Evolutionary conservation across 2,113 vertebrate genomes (phyloP).

Genomic region (Gadus macrocephalus): DNA sequence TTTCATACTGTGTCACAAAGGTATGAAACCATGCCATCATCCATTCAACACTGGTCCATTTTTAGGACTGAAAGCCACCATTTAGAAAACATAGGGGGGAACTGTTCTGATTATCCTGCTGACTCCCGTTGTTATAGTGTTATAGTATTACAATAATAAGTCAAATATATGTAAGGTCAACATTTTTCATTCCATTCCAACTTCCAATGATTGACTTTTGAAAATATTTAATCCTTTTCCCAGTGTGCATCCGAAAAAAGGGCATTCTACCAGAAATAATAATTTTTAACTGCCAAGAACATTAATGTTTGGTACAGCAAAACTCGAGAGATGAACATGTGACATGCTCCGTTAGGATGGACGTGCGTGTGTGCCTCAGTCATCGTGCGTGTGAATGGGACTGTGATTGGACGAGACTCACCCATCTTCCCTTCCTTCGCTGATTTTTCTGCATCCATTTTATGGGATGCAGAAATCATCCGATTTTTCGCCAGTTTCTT

Average conservation of each 20-base stretch:
- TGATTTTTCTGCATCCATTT: conserved; percentile 63
- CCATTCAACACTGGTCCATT: too few relatives aligned
- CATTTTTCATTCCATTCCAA: too few relatives aligned
- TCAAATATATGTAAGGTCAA: too few relatives aligned
- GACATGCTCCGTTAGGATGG: too few relatives aligned
- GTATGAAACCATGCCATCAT: too few relatives aligned
- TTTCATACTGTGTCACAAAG: too few relatives aligned
- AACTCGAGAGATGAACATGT: conserved; percentile 14
- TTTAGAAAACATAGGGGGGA: too few relatives aligned
- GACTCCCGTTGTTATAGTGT: too few relatives aligned
- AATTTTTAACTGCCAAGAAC: conserved; percentile 70
- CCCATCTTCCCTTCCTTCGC: conserved; percentile 67
- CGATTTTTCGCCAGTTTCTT: background rate
- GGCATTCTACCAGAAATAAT: conserved; percentile 27
- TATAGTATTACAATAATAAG: too few relatives aligned
- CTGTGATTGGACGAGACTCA: conserved; percentile 44
- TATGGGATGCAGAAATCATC: conserved; percentile 1
- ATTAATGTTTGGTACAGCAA: conserved; percentile 50
- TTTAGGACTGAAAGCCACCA: too few relatives aligned
- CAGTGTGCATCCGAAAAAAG: conserved; percentile 4
- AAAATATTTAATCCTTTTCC: background rate
- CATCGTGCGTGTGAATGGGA: background rate
- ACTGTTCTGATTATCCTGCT: too few relatives aligned
- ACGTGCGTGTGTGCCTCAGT: conserved; percentile 16
- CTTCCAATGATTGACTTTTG: background rate